Evolutionary conservation across 2,888 invertebrate species (phyloP).

Genomic region (Caenorhabditis auriculariae): DNA sequence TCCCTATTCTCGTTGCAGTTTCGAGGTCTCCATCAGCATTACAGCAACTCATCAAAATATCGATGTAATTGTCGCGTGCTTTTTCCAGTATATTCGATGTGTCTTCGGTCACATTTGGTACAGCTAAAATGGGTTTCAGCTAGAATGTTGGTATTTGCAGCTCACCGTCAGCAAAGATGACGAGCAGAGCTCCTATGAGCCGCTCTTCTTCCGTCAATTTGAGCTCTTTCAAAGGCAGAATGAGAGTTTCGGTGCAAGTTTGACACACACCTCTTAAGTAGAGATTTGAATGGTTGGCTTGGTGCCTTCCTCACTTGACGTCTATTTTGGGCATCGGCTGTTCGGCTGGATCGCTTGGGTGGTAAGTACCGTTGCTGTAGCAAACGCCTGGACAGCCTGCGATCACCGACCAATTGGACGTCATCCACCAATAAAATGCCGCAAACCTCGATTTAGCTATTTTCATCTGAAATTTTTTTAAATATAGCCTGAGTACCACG

Average conservation of each 20-base stretch:
- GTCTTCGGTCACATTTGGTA: conserved; percentile 11
- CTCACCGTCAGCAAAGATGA: conserved; percentile 34
- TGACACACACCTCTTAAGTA: conserved; percentile 24
- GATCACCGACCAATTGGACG: conserved; percentile 39
- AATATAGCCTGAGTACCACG: background rate
- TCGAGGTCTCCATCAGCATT: too few species aligned
- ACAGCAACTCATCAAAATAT: too few species aligned
- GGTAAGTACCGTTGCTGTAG: conserved; percentile 55
- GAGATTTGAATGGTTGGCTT: background rate
- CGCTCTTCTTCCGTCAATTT: conserved; percentile 26
- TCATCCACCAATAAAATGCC: conserved; percentile 55
- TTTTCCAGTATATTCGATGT: conserved; percentile 9
- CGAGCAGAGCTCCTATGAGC: conserved; percentile 27
- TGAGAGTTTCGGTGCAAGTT: conserved; percentile 28
- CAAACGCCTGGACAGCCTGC: conserved; percentile 41
- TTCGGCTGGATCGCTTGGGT: conserved; percentile 27
- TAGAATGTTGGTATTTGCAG: background rate
- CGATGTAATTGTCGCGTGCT: conserved; percentile 24
- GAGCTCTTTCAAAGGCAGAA: conserved; percentile 25
- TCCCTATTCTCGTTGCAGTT: conserved; percentile 10
- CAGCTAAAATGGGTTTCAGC: conserved; percentile 3
- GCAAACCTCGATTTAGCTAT: conserved; percentile 51
- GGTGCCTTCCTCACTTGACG: background rate
- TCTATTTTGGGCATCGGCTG: background rate
- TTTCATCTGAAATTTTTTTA: conserved; percentile 16